Conservation (phyloP, 2,797 vertebrate genomes). For the Mus caroli region DNA sequence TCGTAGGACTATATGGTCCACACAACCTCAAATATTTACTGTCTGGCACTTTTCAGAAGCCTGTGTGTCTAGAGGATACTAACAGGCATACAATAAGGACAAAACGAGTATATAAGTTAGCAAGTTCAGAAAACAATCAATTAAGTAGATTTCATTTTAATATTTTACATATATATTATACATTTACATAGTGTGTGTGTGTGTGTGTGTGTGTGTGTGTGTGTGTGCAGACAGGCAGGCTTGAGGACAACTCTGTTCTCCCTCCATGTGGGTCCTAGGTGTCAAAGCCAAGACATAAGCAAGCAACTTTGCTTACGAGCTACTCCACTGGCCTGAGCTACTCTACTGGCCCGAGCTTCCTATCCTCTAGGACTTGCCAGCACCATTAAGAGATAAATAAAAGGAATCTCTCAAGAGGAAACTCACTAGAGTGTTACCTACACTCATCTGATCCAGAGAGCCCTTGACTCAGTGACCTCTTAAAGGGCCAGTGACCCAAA, state of each 20-base stretch:
- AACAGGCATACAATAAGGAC: background rate
- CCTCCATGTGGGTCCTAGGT: background rate
- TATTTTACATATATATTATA: background rate
- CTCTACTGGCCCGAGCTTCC: background rate
- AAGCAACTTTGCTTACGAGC: background rate
- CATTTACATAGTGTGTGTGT: background rate
- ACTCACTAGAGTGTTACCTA: background rate
- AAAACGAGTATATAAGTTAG: conserved; percentile 14
- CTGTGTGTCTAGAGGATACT: conserved; percentile 6
- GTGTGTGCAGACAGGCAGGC: too few relatives aligned
- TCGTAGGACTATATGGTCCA: background rate
- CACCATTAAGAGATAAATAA: conserved; percentile 14
- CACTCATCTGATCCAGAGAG: conserved; percentile 23
- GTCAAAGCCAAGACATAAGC: background rate
- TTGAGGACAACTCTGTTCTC: background rate
- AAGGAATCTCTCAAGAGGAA: background rate
- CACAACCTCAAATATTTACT: conserved; percentile 58
- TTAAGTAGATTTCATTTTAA: conserved; percentile 56
- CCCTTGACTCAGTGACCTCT: conserved; percentile 12
- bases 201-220: background rate
- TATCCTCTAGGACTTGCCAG: conserved; percentile 34
- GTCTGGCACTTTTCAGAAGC: background rate
- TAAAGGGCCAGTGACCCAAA: background rate
- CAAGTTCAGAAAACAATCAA: conserved; percentile 12
- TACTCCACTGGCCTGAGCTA: background rate